Conservation (phyloP, 2,797 vertebrate genomes). For the Hemitrygon akajei region DNA sequence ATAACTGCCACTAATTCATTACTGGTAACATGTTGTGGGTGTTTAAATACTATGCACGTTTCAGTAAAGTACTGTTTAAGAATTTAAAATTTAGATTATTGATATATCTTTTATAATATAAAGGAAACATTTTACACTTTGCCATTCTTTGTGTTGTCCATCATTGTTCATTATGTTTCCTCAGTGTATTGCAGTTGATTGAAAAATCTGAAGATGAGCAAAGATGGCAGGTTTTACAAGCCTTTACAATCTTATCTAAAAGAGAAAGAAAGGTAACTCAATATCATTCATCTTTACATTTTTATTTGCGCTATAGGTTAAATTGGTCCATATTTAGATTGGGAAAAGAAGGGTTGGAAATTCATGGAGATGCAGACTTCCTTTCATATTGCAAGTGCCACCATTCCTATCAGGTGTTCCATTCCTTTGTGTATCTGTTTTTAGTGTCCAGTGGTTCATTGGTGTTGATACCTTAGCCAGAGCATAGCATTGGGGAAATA, state of each 20-base stretch:
- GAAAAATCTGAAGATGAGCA: slow-evolving; percentile 60
- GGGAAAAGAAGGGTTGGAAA: background rate
- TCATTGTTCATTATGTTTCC: slow-evolving; percentile 38
- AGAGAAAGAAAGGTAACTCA: slow-evolving; percentile 70
- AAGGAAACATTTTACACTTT: background rate
- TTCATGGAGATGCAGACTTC: background rate
- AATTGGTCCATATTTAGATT: slow-evolving; percentile 3
- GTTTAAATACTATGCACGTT: background rate
- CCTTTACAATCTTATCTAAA: slow-evolving; percentile 73
- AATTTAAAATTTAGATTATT: background rate
- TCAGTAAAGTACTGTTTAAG: background rate
- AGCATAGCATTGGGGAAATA: background rate
- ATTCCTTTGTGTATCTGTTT: background rate
- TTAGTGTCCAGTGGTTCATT: background rate
- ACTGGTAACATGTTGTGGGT: background rate
- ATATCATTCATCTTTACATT: background rate
- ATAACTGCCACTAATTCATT: background rate
- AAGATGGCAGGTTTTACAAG: slow-evolving; percentile 66
- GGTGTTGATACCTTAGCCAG: background rate
- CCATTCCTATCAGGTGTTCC: background rate
- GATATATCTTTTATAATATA: background rate
- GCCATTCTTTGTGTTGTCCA: background rate
- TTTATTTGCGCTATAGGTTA: too few species aligned
- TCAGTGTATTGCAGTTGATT: slow-evolving; percentile 77
- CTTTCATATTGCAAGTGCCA: background rate